phyloP scores from a whole-genome alignment of 2,888 invertebrate species.

The Crepidodera aurea region DNA sequence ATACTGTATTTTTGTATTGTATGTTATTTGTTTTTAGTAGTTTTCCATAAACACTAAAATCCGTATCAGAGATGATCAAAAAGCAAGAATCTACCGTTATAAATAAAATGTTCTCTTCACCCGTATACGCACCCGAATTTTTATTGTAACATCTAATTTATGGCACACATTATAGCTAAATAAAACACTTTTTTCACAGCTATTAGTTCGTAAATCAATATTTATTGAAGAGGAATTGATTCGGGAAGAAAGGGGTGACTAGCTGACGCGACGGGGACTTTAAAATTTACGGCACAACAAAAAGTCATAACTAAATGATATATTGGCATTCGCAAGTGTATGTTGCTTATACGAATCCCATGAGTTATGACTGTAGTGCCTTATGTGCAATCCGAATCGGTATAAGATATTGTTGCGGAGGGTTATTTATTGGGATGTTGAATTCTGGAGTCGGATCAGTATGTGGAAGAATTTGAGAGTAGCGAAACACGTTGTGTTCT shows the following conservation, averaged over 20 bases:
- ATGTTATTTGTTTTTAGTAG: too few relatives aligned
- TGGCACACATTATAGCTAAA: slow-evolving; percentile 58
- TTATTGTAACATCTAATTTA: slow-evolving; percentile 49
- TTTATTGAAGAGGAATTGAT: slow-evolving; percentile 58
- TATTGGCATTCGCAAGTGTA: slow-evolving; percentile 53
- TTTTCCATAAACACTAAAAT: too few relatives aligned
- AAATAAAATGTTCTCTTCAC: slow-evolving; percentile 3
- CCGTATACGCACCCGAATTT: neutral
- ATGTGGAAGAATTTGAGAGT: neutral
- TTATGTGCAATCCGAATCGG: slow-evolving; percentile 44
- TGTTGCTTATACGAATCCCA: slow-evolving; percentile 44
- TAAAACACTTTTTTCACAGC: slow-evolving; percentile 57
- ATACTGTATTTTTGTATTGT: too few relatives aligned
- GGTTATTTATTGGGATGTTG: slow-evolving; percentile 34
- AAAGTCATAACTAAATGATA: slow-evolving; percentile 48
- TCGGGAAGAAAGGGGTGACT: slow-evolving; percentile 46
- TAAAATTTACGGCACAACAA: slow-evolving; percentile 54
- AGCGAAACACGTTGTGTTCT: too few relatives aligned
- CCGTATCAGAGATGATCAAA: neutral
- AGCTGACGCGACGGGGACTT: slow-evolving; percentile 44
- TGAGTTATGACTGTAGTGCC: slow-evolving; percentile 46
- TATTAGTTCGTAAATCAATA: slow-evolving; percentile 59
- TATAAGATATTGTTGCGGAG: slow-evolving; percentile 35
- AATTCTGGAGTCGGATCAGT: neutral
- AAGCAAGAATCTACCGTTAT: slow-evolving; percentile 1